Percentiles rank a stretch among this genome's conserved stretches.
Evolutionary conservation across 2,113 vertebrate species (phyloP).

Genomic region (Chloebia gouldiae): DNA sequence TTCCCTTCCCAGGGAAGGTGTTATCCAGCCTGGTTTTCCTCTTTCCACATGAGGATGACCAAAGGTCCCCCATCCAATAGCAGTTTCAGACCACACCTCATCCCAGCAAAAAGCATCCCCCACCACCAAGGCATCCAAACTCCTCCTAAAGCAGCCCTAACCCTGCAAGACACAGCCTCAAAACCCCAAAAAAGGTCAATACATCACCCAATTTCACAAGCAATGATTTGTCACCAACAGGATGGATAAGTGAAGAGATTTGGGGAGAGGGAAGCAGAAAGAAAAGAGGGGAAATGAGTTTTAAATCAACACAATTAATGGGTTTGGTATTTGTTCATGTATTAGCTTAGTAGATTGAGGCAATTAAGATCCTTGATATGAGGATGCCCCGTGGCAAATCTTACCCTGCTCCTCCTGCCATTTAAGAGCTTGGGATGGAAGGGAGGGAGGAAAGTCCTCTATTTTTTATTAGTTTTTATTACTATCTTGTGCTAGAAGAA

Average conservation of each 20-base stretch:
- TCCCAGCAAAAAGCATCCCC: neutral
- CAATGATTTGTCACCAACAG: fast-evolving
- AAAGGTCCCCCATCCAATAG: neutral
- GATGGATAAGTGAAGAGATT: neutral
- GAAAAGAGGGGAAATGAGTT: neutral
- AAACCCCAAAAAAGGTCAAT: neutral
- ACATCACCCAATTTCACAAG: neutral
- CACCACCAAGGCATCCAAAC: neutral
- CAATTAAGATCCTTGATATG: conserved; percentile 9
- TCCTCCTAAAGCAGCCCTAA: neutral
- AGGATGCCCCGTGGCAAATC: neutral
- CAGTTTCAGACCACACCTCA: fast-evolving
- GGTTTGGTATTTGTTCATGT: neutral
- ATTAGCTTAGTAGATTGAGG: neutral
- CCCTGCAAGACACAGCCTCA: neutral
- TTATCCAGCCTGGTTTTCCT: neutral
- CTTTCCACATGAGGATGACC: neutral
- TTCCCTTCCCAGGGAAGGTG: neutral
- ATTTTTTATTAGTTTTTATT: neutral
- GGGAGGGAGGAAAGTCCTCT: neutral
- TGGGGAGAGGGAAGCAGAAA: neutral
- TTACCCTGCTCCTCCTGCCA: neutral
- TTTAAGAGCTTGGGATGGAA: neutral
- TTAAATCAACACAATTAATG: conserved; percentile 22
- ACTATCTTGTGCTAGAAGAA: neutral